Conservation (phyloP, 2,113 vertebrate genomes). For the Corynorhinus townsendii region DNA sequence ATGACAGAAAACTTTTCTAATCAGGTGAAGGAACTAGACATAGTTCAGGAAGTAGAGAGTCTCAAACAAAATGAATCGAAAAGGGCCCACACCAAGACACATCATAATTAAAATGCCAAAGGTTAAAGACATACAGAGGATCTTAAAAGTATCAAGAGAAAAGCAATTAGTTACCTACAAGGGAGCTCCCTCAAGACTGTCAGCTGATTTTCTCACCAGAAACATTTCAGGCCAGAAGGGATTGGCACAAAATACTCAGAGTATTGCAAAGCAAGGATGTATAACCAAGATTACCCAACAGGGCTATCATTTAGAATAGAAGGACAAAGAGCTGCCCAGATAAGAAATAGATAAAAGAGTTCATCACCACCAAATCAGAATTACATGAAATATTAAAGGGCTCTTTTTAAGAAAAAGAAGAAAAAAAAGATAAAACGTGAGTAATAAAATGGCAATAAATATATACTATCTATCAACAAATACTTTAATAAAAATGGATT, state of each 20-base stretch:
- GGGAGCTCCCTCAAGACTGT: not conserved
- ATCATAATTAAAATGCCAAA: not conserved
- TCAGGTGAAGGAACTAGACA: not conserved
- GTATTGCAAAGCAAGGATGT: not conserved
- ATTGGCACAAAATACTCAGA: not conserved
- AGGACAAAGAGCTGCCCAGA: not conserved
- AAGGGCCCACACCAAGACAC: not conserved
- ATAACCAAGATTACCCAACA: not conserved
- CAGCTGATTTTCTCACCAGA: not conserved
- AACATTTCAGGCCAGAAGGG: not conserved
- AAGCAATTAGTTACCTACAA: not conserved
- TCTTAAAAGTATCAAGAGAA: not conserved
- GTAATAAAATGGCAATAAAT: not conserved
- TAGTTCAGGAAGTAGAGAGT: not conserved
- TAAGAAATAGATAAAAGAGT: not conserved
- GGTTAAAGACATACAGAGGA: not conserved
- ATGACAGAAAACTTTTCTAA: not conserved
- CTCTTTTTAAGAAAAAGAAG: not conserved
- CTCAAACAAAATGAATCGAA: not conserved
- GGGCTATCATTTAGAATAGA: not conserved
- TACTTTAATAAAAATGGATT: not conserved
- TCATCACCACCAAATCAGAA: not conserved
- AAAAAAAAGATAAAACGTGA: not conserved
- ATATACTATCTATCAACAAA: not conserved
- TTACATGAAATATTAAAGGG: not conserved